These are phyloP conservation scores for Lysandra coridon DNA, from an alignment of 2,888 invertebrate genomes.

Conservation along the genomic window DNA sequence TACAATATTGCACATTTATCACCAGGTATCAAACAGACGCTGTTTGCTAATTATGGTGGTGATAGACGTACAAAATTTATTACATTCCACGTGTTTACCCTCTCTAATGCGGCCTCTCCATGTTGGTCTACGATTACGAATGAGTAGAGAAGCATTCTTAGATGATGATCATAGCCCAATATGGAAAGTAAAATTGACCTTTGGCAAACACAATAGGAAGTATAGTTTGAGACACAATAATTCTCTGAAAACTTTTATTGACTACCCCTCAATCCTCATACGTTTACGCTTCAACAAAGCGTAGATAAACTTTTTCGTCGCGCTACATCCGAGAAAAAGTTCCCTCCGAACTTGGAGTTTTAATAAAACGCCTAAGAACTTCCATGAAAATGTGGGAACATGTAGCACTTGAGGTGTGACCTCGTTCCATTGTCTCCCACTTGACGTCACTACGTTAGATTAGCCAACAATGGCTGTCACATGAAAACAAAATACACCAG, in stretches of 20 bases:
- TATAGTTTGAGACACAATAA: background rate
- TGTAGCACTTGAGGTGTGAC: background rate
- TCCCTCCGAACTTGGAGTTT: background rate
- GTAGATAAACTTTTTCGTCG: background rate
- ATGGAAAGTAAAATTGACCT: too few relatives aligned
- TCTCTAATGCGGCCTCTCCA: too few relatives aligned
- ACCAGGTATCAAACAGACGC: too few relatives aligned
- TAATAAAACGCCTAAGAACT: constrained; percentile 1
- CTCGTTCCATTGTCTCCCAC: background rate
- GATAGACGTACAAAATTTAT: too few relatives aligned
- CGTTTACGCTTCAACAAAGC: background rate
- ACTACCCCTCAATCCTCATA: background rate
- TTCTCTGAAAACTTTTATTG: background rate
- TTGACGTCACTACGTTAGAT: background rate
- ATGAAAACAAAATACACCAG: background rate
- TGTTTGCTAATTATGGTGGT: too few relatives aligned
- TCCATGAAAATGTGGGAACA: background rate
- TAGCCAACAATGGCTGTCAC: constrained; percentile 15
- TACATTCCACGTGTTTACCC: too few relatives aligned
- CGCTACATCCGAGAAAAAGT: background rate
- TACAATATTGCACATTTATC: too few relatives aligned
- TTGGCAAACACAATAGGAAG: background rate
- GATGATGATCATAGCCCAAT: too few relatives aligned
- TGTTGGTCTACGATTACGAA: too few relatives aligned
- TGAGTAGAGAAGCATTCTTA: too few relatives aligned